A percentile compares a stretch with the other conserved stretches of the same genome.
Evolutionary conservation across 2,113 vertebrate species (phyloP).

Genomic region (Glaucidium brasilianum): DNA sequence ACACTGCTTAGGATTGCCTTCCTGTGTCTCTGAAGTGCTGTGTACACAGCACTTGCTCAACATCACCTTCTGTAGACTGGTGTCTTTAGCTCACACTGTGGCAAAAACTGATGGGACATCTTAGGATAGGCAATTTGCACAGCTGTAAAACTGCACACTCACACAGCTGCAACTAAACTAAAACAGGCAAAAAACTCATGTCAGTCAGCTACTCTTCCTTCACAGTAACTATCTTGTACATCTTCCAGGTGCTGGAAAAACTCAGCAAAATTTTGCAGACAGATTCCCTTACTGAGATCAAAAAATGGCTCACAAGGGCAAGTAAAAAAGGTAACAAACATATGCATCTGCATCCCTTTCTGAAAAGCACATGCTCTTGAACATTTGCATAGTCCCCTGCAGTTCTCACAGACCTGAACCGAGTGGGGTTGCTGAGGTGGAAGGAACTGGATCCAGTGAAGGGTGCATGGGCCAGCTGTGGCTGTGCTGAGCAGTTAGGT

Average conservation of each 20-base stretch:
- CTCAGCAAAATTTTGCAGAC: slow-evolving; percentile 58
- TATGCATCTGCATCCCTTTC: too few relatives aligned
- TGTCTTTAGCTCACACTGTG: background rate
- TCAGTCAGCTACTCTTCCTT: background rate
- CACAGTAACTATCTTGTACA: background rate
- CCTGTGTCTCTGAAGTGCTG: background rate
- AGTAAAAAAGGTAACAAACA: slow-evolving; percentile 52
- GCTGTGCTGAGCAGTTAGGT: background rate
- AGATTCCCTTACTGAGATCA: slow-evolving; percentile 57
- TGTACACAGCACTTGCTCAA: background rate
- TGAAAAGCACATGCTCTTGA: background rate
- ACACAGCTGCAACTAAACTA: background rate
- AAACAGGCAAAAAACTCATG: background rate
- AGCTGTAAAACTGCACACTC: background rate
- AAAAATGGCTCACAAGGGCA: slow-evolving; percentile 54
- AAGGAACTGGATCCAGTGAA: background rate
- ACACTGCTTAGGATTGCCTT: background rate
- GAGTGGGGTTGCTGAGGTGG: background rate
- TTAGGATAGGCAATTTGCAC: background rate
- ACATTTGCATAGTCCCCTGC: fast-evolving
- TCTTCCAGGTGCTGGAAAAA: slow-evolving; percentile 57
- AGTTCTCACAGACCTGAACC: background rate
- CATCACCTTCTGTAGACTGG: background rate
- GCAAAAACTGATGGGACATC: background rate
- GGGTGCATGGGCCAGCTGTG: background rate